phyloP scores from a whole-genome alignment of 1,140 invertebrate species.

The Meloidogyne chitwoodi region DNA sequence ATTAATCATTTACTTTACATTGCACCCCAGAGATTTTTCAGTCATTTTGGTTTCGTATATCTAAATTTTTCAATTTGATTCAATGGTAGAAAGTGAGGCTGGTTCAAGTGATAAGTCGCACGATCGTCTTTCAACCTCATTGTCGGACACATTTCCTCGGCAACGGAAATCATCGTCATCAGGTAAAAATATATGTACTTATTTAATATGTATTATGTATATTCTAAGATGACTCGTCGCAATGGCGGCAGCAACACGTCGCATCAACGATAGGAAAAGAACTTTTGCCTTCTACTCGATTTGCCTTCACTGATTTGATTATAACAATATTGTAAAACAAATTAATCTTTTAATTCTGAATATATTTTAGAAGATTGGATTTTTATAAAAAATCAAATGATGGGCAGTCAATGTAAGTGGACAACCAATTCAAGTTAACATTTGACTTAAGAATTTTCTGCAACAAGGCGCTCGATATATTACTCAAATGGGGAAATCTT shows the following conservation, averaged over 20 bases:
- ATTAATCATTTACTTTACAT: too few species aligned
- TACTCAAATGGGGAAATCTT: conserved; percentile 44
- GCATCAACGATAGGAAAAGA: neutral
- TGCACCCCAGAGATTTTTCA: too few species aligned
- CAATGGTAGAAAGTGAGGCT: neutral
- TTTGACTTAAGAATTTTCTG: conserved; percentile 42
- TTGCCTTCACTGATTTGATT: conserved; percentile 27
- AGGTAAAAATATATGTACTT: neutral
- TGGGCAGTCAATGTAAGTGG: neutral
- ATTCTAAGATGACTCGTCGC: neutral
- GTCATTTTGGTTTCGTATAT: neutral
- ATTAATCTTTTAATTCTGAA: conserved; percentile 4
- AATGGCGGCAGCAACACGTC: neutral
- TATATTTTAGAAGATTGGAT: neutral
- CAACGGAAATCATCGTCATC: neutral
- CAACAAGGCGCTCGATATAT: conserved; percentile 40
- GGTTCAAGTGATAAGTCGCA: neutral
- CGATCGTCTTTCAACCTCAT: neutral
- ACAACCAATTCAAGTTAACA: too few species aligned
- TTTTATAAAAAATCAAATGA: neutral
- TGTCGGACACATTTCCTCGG: neutral
- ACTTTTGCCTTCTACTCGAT: conserved; percentile 14
- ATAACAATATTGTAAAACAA: conserved; percentile 23
- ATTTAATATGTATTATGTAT: neutral
- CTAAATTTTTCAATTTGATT: neutral